phyloP scores from a whole-genome alignment of 2,888 invertebrate genomes.

The Lycaena phlaeas region DNA sequence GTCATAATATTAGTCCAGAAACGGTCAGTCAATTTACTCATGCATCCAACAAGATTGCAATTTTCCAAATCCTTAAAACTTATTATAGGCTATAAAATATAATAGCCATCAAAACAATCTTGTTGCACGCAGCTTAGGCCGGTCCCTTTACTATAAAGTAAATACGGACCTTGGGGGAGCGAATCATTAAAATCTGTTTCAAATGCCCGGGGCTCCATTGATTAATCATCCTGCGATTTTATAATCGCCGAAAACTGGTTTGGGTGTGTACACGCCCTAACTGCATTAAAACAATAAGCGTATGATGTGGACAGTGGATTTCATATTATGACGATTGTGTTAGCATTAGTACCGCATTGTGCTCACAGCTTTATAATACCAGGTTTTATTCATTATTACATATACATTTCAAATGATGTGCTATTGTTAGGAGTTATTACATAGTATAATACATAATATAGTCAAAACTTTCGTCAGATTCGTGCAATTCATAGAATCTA shows the following conservation, averaged over 20 bases:
- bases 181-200: slow-evolving; percentile 57
- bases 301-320: not conserved
- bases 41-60: too few species aligned
- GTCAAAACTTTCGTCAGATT: too few species aligned
- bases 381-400: not conserved
- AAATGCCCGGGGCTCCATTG: slow-evolving; percentile 48
- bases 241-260: slow-evolving; percentile 11
- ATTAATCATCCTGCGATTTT: slow-evolving; percentile 64
- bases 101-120: slow-evolving; percentile 24
- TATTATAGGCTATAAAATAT: not conserved
- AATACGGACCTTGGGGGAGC: slow-evolving; percentile 47
- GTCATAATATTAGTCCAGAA: too few species aligned
- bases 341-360: not conserved
- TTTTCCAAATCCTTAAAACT: too few species aligned
- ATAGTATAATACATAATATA: too few species aligned
- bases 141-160: slow-evolving; percentile 40
- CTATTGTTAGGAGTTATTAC: too few species aligned
- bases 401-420: too few species aligned
- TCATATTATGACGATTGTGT: not conserved
- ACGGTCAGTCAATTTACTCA: too few species aligned
- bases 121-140: slow-evolving; percentile 34
- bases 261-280: slow-evolving; percentile 14
- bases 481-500: too few species aligned
- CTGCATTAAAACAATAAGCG: not conserved
- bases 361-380: not conserved